phyloP scores from a whole-genome alignment of 2,888 invertebrate genomes.

The Lepeophtheirus nordmannii region DNA sequence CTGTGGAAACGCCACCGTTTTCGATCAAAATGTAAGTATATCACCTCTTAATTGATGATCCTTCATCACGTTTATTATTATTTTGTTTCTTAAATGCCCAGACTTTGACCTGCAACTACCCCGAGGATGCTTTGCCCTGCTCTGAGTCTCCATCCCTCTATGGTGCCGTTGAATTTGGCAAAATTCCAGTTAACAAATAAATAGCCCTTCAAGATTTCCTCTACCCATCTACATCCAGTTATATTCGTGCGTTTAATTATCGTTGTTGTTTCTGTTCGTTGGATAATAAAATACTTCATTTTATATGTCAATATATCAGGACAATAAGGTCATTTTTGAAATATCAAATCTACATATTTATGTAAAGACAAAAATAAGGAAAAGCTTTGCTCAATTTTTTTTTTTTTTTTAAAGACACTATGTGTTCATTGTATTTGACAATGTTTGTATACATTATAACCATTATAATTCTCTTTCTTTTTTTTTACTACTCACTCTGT shows the following conservation, averaged over 20 bases:
- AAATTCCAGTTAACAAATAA: conserved; percentile 1
- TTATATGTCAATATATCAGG: not conserved
- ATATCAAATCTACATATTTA: no score
- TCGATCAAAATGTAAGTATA: conserved; percentile 28
- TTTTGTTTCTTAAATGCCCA: conserved; percentile 35
- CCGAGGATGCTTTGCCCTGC: conserved; percentile 56
- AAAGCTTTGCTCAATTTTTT: no score
- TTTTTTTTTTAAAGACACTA: not conserved
- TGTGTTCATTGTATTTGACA: not conserved
- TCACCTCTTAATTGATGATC: not conserved
- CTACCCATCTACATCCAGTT: not conserved
- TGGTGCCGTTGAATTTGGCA: conserved; percentile 31
- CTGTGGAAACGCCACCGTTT: conserved; percentile 29
- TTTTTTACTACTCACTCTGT: no score
- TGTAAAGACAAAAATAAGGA: no score
- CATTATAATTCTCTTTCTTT: not conserved
- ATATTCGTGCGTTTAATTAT: conserved; percentile 1
- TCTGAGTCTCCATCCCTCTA: conserved; percentile 58
- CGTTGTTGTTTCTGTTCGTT: not conserved
- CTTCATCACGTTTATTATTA: not conserved
- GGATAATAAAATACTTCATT: not conserved
- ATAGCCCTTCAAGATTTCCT: not conserved
- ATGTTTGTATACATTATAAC: not conserved
- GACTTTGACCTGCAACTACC: conserved; percentile 58
- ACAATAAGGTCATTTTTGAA: no score